Evolutionary conservation across 2,797 vertebrate genomes (phyloP), one percentile per base, ranked within the genome.

Genomic region (Pseudomugil tenellus): DNA sequence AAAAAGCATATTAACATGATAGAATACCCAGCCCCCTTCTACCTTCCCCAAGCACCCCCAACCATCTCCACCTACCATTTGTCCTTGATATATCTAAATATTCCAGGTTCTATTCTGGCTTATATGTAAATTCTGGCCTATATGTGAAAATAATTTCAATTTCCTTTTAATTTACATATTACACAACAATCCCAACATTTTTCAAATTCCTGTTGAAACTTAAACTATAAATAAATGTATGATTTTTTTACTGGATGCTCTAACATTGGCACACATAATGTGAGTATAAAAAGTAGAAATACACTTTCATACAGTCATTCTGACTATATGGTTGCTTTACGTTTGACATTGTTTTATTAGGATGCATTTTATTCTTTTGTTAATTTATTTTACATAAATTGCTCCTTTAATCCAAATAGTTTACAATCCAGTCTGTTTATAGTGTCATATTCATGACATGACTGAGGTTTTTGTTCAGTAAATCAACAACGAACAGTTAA

Each of bases 381-480:
- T 10, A 6, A 21, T 48, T 48, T 21, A 48, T 48, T 48, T 48
- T 8, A 48, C 43, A 48, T n/a, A 21, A 21, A n/a, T 4, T 39
- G 37, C 17, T 39, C 14, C 6, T 39, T 4, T 13, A 16, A 39
- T 39, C 14, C 37, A 39, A 16, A 16, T 39, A 39, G 37, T 39
- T 39, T 39, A 13, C 37, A 39, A 17, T 17, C 37, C 37, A 39
- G 14, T 3, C 14, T 39, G 14, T 39, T 17, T 19, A 21, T 46
- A 46, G 43, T 21, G n/a, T 21, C 8, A 57, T 29, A 26, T 39
- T 25, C 17, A 19, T 58, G 16, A 41, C 16, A 21, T 32, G 28
- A 62, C 62, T 66, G 57, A 72, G 6, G 62, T 59, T 74, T 67
- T 29, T 28, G 37, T n/a, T 74, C 56, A 55, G 52, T 67, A 55